Conservation (phyloP, 2,113 vertebrate genomes). For the Neofelis nebulosa region DNA sequence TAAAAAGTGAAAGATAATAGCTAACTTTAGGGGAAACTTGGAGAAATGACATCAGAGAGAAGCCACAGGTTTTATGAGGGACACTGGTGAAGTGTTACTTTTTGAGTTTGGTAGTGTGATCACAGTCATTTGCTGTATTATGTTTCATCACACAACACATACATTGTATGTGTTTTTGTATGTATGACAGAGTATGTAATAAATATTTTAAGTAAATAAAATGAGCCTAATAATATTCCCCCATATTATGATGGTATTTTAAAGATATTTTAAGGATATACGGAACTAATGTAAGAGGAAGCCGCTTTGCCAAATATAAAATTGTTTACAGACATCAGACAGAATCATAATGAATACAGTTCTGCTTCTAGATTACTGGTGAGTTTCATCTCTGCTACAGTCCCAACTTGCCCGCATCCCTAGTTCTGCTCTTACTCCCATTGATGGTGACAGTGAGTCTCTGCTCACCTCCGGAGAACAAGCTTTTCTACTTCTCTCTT, state of each 20-base stretch:
- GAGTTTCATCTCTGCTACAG: background rate
- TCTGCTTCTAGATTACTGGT: background rate
- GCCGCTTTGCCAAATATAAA: background rate
- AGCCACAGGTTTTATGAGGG: background rate
- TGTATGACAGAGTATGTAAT: background rate
- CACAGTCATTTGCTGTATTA: background rate
- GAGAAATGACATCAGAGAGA: background rate
- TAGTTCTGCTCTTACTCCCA: background rate
- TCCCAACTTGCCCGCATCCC: background rate
- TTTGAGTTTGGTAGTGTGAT: background rate
- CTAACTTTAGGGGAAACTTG: background rate
- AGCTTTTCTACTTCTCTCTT: background rate
- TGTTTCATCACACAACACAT: background rate
- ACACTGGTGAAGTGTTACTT: background rate
- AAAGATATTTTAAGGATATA: background rate
- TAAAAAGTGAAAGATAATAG: background rate
- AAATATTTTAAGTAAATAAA: background rate
- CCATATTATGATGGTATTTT: background rate
- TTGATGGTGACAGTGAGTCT: background rate
- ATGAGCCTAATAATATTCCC: background rate
- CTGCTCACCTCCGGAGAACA: background rate
- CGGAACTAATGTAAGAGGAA: background rate
- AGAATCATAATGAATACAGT: too few relatives aligned
- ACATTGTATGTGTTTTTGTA: background rate
- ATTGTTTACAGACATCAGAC: background rate